Evolutionary conservation across 2,113 vertebrate species (phyloP), one percentile per base, ranked within the genome.

Genomic region (Petromus typicus): DNA sequence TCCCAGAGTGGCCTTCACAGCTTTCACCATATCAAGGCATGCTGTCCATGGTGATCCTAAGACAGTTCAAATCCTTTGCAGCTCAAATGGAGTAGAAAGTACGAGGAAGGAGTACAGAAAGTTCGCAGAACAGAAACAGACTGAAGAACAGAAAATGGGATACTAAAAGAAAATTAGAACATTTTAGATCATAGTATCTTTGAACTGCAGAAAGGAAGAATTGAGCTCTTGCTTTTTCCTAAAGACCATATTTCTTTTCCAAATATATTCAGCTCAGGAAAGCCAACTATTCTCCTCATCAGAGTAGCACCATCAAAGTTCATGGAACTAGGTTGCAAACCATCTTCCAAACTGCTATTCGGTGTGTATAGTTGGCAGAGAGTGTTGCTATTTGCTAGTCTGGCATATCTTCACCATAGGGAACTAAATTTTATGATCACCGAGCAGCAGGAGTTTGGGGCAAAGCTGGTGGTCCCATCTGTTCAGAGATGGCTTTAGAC

Each of bases 401-500:
- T 61, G 83, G 61, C 20, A 81, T 43, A 48, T 61, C 88, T 86
- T 96, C 85, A 43, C 85, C 56, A 67, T 1, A 4, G 14, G 23
- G 27, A 73, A 23, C 43, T 97, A 18, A 76, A 78, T 94, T 86
- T 93, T 81, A 18, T 78, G 56, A 76, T 63, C 71, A 27, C 13
- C 86, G 63, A 82, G 14, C 48, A 86, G 48, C 11, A 75, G 75
- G 7, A 13, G 3, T 81, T 94, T 91, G 43, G 34, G 34, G 78
- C 73, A 67, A 92, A 75, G n/a, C 32, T 67, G 12, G 43, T 80
- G 67, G 51, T 43, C 27, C 51, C 80, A 89, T 86, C 48, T 94
- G 43, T 94, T 95, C 22, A 20, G 67, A 95, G 54, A 90, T 93
- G 43, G 51, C 40, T 79, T 86, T 78, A 66, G 13, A 59, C 56